Conservation (phyloP, 1,140 invertebrate species). For the Carposina sasakii region DNA sequence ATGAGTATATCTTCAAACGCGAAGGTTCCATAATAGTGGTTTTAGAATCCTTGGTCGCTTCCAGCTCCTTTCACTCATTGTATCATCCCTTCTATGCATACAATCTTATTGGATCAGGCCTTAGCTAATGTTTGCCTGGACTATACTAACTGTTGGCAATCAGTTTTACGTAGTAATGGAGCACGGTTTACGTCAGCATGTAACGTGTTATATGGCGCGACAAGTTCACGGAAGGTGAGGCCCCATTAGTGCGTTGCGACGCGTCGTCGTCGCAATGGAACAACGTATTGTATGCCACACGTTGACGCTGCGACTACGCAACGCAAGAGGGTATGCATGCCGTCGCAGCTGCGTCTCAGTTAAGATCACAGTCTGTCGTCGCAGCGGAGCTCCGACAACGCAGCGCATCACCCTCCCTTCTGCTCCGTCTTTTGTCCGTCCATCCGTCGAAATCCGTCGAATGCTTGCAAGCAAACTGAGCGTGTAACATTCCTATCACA, state of each 20-base stretch:
- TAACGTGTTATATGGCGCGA: background rate
- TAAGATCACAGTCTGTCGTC: too few species aligned
- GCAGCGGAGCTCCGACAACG: too few species aligned
- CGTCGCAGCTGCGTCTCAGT: too few species aligned
- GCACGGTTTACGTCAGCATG: conserved; percentile 23
- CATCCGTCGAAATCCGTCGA: too few species aligned
- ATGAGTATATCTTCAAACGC: background rate
- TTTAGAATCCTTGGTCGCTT: background rate
- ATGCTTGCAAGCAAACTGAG: too few species aligned
- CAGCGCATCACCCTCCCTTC: too few species aligned
- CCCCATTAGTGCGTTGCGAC: background rate
- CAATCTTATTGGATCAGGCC: conserved; percentile 39
- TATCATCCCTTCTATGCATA: conserved; percentile 27
- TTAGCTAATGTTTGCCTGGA: conserved; percentile 32
- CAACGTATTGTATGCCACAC: background rate
- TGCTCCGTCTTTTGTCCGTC: too few species aligned
- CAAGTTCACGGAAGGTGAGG: background rate
- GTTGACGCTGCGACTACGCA: too few species aligned
- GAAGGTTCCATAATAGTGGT: background rate
- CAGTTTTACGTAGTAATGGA: conserved; percentile 33
- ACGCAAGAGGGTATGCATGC: too few species aligned
- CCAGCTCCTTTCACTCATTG: background rate
- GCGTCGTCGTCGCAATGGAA: background rate
- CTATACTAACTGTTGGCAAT: conserved; percentile 31
- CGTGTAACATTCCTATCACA: too few species aligned